Evolutionary conservation across 2,797 vertebrate species (phyloP).

Genomic region (Lophura swinhoii): DNA sequence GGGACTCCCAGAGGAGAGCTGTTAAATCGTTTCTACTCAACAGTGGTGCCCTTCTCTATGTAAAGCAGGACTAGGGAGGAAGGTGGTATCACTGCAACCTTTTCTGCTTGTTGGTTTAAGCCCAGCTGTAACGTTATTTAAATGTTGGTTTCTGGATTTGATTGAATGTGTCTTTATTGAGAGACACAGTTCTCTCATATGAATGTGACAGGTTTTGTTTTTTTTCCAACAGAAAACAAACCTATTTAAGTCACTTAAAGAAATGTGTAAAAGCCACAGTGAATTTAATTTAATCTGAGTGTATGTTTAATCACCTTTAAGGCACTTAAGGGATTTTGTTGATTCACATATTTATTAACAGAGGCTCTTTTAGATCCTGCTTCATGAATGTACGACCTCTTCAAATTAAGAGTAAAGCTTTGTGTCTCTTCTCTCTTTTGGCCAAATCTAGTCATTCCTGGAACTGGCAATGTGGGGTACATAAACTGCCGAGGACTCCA

Average conservation of each 20-base stretch:
- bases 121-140: conserved; percentile 22
- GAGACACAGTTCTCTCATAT: neutral
- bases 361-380: conserved; percentile 24
- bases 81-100: neutral
- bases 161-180: conserved; percentile 57
- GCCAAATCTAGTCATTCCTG: neutral
- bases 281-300: conserved; percentile 50
- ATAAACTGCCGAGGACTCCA: neutral
- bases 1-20: neutral
- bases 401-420: neutral
- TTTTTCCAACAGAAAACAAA: conserved; percentile 45
- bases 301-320: conserved; percentile 55
- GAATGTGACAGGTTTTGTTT: neutral
- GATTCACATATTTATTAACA: conserved; percentile 41
- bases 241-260: conserved; percentile 5
- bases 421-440: neutral
- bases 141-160: conserved; percentile 40
- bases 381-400: neutral
- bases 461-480: neutral
- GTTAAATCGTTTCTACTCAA: neutral
- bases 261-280: conserved; percentile 34
- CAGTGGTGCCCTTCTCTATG: conserved; percentile 6
- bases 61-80: neutral
- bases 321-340: conserved; percentile 52
- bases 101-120: conserved; percentile 50